Evolutionary conservation across 1,140 invertebrate species (phyloP).

Genomic region (Lordiphosa collinella): DNA sequence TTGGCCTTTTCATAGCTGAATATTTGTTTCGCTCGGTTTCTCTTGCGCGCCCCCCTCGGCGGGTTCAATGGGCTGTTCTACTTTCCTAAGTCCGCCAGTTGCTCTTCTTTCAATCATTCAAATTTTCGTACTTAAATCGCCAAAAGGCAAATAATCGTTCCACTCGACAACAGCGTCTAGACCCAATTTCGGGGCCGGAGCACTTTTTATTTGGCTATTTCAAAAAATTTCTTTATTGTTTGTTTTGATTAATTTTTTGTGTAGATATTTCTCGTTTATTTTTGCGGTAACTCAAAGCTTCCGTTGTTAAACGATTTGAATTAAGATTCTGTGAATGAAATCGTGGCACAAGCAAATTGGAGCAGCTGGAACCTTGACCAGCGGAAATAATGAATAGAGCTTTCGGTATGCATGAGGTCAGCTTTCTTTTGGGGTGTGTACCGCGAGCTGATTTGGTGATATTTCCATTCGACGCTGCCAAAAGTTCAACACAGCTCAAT

Average conservation of each 20-base stretch:
- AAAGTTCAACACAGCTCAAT: slow-evolving; percentile 13
- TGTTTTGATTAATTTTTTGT: slow-evolving; percentile 68
- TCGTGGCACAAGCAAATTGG: slow-evolving; percentile 45
- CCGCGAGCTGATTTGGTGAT: neutral
- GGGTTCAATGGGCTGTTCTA: slow-evolving; percentile 51
- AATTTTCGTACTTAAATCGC: slow-evolving; percentile 38
- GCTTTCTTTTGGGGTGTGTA: slow-evolving; percentile 54
- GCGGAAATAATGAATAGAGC: slow-evolving; percentile 55
- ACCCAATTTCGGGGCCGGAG: slow-evolving; percentile 44
- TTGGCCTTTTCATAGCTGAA: slow-evolving; percentile 74
- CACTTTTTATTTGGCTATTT: slow-evolving; percentile 67
- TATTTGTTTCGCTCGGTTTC: slow-evolving; percentile 58
- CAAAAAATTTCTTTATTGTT: slow-evolving; percentile 68
- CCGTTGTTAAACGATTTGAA: slow-evolving; percentile 74
- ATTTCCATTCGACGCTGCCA: slow-evolving; percentile 3
- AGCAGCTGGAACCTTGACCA: slow-evolving; percentile 51
- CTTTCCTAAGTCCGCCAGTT: slow-evolving; percentile 41
- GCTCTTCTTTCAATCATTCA: slow-evolving; percentile 63
- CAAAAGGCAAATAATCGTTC: slow-evolving; percentile 34
- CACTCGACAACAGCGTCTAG: slow-evolving; percentile 30
- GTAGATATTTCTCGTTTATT: slow-evolving; percentile 16
- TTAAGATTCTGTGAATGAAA: slow-evolving; percentile 66
- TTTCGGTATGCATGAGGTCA: slow-evolving; percentile 15
- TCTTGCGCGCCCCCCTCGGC: slow-evolving; percentile 45
- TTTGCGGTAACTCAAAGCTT: slow-evolving; percentile 52